These are phyloP conservation scores for Rynchops niger DNA, from an alignment of 2,113 vertebrate species.

Conservation along the genomic window DNA sequence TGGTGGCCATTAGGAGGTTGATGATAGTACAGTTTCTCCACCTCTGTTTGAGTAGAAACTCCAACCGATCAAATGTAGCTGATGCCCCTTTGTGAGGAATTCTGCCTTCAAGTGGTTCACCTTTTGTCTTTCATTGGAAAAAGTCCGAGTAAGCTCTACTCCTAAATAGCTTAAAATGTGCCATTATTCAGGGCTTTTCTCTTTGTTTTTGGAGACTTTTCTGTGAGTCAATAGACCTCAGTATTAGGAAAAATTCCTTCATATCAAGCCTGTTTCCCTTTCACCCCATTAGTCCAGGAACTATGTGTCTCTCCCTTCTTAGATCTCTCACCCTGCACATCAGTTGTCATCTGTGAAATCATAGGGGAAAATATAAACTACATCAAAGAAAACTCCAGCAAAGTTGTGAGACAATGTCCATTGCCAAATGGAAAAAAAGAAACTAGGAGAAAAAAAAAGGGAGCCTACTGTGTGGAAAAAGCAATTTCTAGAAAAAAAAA, in stretches of 20 bases:
- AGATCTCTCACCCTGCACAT: background rate
- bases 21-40: background rate
- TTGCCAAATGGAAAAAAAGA: background rate
- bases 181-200: background rate
- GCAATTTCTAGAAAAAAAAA: background rate
- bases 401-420: background rate
- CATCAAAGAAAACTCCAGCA: background rate
- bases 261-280: background rate
- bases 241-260: background rate
- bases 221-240: background rate
- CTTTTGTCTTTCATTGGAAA: background rate
- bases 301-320: background rate
- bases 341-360: background rate
- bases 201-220: background rate
- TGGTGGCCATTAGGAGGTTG: background rate
- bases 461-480: background rate
- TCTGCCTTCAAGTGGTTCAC: background rate
- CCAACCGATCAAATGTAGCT: background rate
- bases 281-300: background rate
- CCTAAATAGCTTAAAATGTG: background rate
- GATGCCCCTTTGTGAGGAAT: background rate
- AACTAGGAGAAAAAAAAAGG: background rate
- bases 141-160: background rate
- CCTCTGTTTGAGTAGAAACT: background rate
- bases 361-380: background rate